Evolutionary conservation across 2,888 invertebrate species (phyloP).

Genomic region (Macaria liturata): DNA sequence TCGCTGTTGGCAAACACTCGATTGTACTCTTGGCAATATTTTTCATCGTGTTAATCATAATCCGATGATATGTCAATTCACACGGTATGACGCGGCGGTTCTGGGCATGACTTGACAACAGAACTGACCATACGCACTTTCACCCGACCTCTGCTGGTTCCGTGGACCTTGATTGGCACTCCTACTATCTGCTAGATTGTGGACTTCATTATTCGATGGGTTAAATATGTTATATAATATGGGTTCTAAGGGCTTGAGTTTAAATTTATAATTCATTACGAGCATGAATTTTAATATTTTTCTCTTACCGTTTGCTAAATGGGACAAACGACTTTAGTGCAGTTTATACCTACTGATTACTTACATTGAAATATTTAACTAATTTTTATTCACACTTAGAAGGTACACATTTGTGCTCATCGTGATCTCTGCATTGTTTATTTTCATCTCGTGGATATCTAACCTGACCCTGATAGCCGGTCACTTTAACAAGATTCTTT

Average conservation of each 20-base stretch:
- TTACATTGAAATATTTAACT: too few species aligned
- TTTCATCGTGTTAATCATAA: slow-evolving; percentile 9
- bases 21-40: slow-evolving; percentile 4
- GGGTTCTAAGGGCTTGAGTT: too few species aligned
- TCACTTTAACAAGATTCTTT: slow-evolving; percentile 45
- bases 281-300: too few species aligned
- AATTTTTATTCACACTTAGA: too few species aligned
- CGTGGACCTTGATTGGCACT: slow-evolving; percentile 50
- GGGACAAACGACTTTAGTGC: too few species aligned
- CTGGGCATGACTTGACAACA: slow-evolving; percentile 34
- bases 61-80: slow-evolving; percentile 23
- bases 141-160: slow-evolving; percentile 47
- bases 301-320: too few species aligned
- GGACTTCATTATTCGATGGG: too few species aligned
- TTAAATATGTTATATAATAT: too few species aligned
- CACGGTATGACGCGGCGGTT: slow-evolving; percentile 39
- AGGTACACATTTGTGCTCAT: too few species aligned
- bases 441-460: slow-evolving; percentile 3
- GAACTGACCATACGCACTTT: slow-evolving; percentile 47
- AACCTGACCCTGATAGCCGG: slow-evolving; percentile 28
- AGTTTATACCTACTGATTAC: too few species aligned
- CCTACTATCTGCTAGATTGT: too few species aligned
- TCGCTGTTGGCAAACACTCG: slow-evolving; percentile 9
- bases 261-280: too few species aligned
- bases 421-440: not conserved